Evolutionary conservation across 2,888 invertebrate genomes (phyloP).

Genomic region (Idaea straminata): DNA sequence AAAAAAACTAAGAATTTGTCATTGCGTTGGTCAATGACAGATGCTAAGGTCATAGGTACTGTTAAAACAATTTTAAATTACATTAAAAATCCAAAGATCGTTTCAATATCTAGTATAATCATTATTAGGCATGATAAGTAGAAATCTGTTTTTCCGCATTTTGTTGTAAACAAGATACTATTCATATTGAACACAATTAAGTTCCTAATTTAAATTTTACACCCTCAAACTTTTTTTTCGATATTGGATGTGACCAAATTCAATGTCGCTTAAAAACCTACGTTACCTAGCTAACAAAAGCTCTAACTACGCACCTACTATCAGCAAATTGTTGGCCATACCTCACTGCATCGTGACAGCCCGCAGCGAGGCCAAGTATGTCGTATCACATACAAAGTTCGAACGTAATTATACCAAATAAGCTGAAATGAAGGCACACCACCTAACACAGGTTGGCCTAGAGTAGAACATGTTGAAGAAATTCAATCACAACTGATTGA

Average conservation of each 20-base stretch:
- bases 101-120: too few species aligned
- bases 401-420: conserved; percentile 77
- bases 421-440: conserved; percentile 66
- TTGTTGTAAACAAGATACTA: too few species aligned
- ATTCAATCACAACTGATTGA: conserved; percentile 56
- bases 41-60: too few species aligned
- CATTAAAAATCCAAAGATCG: too few species aligned
- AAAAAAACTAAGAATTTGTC: not conserved
- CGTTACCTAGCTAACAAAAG: not conserved
- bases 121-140: too few species aligned
- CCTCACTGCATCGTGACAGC: conserved; percentile 42
- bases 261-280: not conserved
- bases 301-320: not conserved
- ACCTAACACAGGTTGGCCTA: conserved; percentile 67
- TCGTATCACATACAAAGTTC: conserved; percentile 51
- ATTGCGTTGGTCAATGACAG: not conserved
- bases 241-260: not conserved
- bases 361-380: conserved; percentile 63
- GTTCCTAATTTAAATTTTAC: not conserved
- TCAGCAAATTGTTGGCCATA: not conserved
- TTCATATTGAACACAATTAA: not conserved
- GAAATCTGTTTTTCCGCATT: too few species aligned
- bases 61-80: too few species aligned
- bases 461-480: conserved; percentile 51
- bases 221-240: not conserved